Percentiles rank a stretch among this genome's conserved stretches.
Evolutionary conservation across 2,113 vertebrate genomes (phyloP).

Genomic region (Mesocricetus auratus): DNA sequence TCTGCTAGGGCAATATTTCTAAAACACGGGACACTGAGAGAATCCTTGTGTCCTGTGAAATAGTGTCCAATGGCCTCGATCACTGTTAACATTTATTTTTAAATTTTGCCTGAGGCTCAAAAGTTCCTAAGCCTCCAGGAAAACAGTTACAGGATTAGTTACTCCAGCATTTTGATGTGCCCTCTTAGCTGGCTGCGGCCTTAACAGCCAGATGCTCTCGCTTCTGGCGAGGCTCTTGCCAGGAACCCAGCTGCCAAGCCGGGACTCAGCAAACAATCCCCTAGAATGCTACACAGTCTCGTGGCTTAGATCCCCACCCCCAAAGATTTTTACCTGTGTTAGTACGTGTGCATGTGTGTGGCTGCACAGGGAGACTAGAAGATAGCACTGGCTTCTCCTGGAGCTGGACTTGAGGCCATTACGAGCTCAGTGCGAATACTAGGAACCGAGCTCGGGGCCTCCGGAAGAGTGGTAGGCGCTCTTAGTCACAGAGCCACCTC

Average conservation of each 20-base stretch:
- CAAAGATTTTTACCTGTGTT: neutral
- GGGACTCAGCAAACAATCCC: neutral
- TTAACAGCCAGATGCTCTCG: neutral
- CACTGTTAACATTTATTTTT: neutral
- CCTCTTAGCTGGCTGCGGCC: neutral
- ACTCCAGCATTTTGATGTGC: neutral
- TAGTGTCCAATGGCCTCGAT: neutral
- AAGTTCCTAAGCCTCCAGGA: neutral
- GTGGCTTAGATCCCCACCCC: neutral
- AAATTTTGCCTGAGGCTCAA: neutral
- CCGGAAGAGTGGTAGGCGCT: neutral
- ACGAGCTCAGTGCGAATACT: neutral
- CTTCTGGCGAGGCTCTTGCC: neutral
- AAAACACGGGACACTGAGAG: neutral
- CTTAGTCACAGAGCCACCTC: neutral
- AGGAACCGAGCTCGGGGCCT: neutral
- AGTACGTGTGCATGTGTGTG: neutral
- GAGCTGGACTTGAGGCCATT: neutral
- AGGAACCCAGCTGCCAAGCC: neutral
- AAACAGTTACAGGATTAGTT: neutral
- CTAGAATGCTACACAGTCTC: neutral
- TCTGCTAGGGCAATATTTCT: neutral
- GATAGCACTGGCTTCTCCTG: neutral
- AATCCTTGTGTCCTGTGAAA: neutral
- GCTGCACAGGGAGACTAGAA: neutral